Evolutionary conservation across 2,888 invertebrate genomes (phyloP), one percentile per base, ranked within the genome.

Genomic region (Stenodera caucasica): DNA sequence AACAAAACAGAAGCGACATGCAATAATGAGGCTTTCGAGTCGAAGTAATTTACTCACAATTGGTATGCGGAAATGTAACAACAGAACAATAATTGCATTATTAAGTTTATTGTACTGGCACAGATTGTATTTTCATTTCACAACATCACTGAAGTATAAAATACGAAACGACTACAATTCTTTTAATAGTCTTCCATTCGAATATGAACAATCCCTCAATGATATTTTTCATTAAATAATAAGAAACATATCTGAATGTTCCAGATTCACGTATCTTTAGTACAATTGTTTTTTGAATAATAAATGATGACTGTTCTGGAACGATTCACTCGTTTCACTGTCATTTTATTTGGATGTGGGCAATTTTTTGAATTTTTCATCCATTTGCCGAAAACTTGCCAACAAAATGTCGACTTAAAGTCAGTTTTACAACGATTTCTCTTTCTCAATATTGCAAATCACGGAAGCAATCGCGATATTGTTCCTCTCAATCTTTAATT

Each of bases 1-100:
- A 45, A 45, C 45, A 23, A 45, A 45, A 23, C 45, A 45, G 23
- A n/a, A 23, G 5, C 21, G 45, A 45, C 45, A 23, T 53, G 37
- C 51, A 33, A 35, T 35, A 57, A 60, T 60, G 51, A 60, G 60
- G 29, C 53, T 56, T 32, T 30, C 37, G 53, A 53, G 56, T 49
- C 56, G 56, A 57, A 56, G 53, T 56, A 60, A 53, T 57, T 60
- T 60, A 53, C 53, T 56, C 37, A 23, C 55, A 59, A 57, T 60
- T 60, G 56, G 56, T 53, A 56, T 60, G 60, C 56, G 57, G 60
- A 57, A 60, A 56, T 60, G 37, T 53, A 60, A 35, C 49, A 56
- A 37, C 52, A 60, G 55, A 45, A 52, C 60, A 60, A 60, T 60
- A 60, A 60, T 60, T 60, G 57, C 53, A 57, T 60, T 60, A 57